Conservation (phyloP, 1,140 invertebrate genomes). For the Apis florea region DNA sequence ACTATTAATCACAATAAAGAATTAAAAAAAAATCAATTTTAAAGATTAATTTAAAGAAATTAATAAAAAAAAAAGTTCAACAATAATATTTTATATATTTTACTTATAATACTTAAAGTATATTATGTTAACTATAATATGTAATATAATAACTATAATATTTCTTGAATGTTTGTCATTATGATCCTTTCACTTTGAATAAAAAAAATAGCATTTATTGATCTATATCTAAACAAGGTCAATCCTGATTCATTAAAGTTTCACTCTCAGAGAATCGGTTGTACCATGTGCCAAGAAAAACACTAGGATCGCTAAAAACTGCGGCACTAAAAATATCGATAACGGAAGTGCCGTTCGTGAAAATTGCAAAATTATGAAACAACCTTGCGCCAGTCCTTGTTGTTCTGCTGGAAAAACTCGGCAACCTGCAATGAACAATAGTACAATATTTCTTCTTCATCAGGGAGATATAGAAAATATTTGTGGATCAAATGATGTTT, state of each 20-base stretch:
- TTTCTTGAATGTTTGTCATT: not conserved
- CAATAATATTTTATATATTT: not conserved
- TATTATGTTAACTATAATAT: no score
- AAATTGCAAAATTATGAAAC: conserved; percentile 1
- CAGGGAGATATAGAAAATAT: conserved; percentile 52
- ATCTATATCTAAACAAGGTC: conserved; percentile 13
- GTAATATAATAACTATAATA: no score
- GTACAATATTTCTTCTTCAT: conserved; percentile 63
- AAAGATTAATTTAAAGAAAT: not conserved
- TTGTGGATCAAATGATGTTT: not conserved
- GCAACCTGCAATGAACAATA: conserved; percentile 44
- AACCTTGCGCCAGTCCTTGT: conserved; percentile 37
- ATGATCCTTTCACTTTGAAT: not conserved
- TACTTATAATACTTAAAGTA: no score
- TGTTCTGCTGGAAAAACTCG: conserved; percentile 33
- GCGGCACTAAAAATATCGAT: conserved; percentile 2
- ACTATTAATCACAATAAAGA: not conserved
- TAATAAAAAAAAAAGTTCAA: not conserved
- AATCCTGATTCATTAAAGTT: conserved; percentile 32
- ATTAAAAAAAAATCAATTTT: not conserved
- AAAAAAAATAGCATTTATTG: not conserved
- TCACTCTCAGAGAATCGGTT: conserved; percentile 35
- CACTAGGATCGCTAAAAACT: not conserved
- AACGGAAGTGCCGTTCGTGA: not conserved
- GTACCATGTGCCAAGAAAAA: conserved; percentile 8